Percentiles rank a stretch among this genome's conserved stretches.
Evolutionary conservation across 2,113 vertebrate genomes (phyloP).

Genomic region (Sebastes fasciatus): DNA sequence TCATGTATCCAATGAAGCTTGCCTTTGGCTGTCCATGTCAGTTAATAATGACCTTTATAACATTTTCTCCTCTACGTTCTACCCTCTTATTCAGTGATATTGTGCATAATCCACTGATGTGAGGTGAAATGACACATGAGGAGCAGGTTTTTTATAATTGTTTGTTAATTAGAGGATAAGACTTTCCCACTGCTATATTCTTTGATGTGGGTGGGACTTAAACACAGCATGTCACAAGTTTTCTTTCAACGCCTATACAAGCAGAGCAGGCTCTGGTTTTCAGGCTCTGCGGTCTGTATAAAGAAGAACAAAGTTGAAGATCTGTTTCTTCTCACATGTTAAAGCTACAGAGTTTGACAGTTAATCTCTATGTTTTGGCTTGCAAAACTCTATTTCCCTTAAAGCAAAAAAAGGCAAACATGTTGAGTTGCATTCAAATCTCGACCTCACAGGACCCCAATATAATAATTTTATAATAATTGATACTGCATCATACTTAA

Average conservation of each 20-base stretch:
- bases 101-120: neutral
- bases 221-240: neutral
- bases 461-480: neutral
- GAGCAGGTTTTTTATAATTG: neutral
- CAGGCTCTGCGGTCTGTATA: neutral
- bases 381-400: neutral
- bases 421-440: neutral
- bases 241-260: neutral
- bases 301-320: neutral
- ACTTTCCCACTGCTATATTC: neutral
- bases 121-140: neutral
- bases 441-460: neutral
- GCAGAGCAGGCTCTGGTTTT: neutral
- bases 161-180: neutral
- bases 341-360: neutral
- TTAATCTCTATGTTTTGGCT: neutral
- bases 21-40: neutral
- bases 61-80: too few species aligned
- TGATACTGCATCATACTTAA: neutral
- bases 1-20: neutral
- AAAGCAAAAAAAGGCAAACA: neutral
- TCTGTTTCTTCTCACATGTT: neutral
- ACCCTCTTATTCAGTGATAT: neutral
- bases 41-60: conserved; percentile 7
- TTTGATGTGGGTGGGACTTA: neutral